Percentiles rank a stretch among this genome's conserved stretches.
Evolutionary conservation across 2,113 vertebrate genomes (phyloP).

Genomic region (Pangasianodon gigas): DNA sequence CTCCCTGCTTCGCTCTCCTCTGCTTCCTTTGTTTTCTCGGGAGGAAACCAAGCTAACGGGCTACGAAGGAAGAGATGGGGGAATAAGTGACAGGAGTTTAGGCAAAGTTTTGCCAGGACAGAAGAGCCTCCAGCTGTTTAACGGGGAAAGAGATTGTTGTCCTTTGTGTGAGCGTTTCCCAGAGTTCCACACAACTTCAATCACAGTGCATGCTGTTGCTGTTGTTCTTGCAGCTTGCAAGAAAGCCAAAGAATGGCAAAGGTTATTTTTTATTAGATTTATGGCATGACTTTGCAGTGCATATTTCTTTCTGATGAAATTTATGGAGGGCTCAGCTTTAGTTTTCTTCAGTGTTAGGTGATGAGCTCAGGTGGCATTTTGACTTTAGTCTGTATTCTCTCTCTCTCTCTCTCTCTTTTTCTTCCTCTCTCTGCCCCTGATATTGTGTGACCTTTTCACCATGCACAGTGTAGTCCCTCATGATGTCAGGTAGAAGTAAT

Average conservation of each 20-base stretch:
- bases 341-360: conserved; percentile 25
- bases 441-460: conserved; percentile 29
- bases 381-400: not conserved
- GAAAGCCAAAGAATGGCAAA: not conserved
- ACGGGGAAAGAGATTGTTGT: not conserved
- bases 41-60: conserved; percentile 36
- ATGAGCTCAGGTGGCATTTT: conserved; percentile 28
- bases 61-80: conserved; percentile 12
- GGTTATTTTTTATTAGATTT: not conserved
- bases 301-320: not conserved
- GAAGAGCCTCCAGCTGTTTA: conserved; percentile 38
- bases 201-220: conserved; percentile 1
- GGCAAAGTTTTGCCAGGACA: conserved; percentile 34
- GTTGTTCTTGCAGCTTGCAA: conserved; percentile 18
- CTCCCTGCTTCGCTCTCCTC: conserved; percentile 34
- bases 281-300: conserved; percentile 2
- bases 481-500: conserved; percentile 42
- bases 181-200: not conserved
- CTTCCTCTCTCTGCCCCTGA: not conserved
- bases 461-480: conserved; percentile 20
- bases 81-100: conserved; percentile 39
- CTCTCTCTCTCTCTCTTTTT: conserved; percentile 12
- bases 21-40: conserved; percentile 50
- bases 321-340: not conserved
- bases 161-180: conserved; percentile 24